Evolutionary conservation across 2,888 invertebrate genomes (phyloP).

Genomic region (Leistus spinibarbis): DNA sequence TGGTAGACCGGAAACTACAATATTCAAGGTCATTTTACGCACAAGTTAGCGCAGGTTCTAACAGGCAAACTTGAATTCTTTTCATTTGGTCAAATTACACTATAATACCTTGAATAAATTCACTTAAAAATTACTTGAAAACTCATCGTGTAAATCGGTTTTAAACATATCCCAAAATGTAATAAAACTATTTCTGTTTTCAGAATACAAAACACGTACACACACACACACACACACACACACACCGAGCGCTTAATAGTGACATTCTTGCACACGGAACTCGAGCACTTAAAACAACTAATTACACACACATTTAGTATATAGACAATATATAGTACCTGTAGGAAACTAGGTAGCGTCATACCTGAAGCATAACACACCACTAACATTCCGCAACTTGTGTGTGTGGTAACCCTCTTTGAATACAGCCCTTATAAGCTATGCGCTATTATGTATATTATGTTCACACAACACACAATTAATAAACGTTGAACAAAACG

Average conservation of each 20-base stretch:
- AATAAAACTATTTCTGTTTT: too few relatives aligned
- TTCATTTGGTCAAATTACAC: too few relatives aligned
- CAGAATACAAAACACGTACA: constrained; percentile 15
- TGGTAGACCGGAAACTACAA: too few relatives aligned
- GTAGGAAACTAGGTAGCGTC: not conserved
- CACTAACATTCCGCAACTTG: constrained; percentile 27
- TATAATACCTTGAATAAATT: too few relatives aligned
- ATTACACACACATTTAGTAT: constrained; percentile 15
- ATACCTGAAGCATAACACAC: constrained; percentile 15
- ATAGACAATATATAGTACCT: not conserved
- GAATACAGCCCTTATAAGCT: not conserved
- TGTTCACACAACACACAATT: not conserved
- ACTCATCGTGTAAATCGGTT: too few relatives aligned
- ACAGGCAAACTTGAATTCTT: too few relatives aligned
- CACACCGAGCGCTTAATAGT: not conserved
- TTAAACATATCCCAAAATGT: too few relatives aligned
- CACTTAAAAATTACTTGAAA: too few relatives aligned
- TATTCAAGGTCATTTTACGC: too few relatives aligned
- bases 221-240: not conserved
- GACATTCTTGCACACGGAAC: not conserved
- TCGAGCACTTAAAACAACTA: constrained; percentile 24
- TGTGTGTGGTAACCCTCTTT: constrained; percentile 21
- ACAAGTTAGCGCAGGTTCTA: too few relatives aligned
- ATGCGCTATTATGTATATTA: not conserved
- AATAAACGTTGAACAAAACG: not conserved